These are phyloP conservation scores for Catagonus wagneri DNA, from an alignment of 2,113 vertebrate species.

Conservation along the genomic window DNA sequence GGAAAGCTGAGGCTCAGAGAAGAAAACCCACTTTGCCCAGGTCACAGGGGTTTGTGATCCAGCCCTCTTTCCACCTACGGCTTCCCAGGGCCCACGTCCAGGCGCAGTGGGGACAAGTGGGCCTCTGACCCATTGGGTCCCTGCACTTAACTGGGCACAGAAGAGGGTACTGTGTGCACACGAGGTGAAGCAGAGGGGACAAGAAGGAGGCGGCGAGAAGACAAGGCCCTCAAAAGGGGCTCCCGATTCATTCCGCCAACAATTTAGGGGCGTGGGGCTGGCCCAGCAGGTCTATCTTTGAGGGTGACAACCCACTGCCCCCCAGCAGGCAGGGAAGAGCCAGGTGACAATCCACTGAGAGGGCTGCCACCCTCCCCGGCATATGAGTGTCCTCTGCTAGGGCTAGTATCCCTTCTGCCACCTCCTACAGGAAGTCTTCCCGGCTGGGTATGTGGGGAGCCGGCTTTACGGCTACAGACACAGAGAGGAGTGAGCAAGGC, in stretches of 20 bases:
- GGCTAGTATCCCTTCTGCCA: background rate
- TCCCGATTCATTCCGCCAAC: background rate
- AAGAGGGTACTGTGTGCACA: background rate
- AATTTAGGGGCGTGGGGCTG: rapidly evolving
- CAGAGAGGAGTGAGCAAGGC: background rate
- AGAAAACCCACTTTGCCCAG: background rate
- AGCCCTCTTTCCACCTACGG: background rate
- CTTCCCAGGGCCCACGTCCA: background rate
- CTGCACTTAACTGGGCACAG: background rate
- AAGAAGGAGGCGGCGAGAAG: background rate
- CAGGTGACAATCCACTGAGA: rapidly evolving
- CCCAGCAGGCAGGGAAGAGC: background rate
- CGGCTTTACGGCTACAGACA: rapidly evolving
- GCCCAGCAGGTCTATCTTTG: background rate
- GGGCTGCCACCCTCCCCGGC: background rate
- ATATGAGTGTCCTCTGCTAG: rapidly evolving
- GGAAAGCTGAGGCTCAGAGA: background rate
- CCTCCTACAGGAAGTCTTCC: background rate
- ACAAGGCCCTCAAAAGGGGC: background rate
- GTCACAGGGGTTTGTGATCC: background rate
- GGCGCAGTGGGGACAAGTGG: background rate
- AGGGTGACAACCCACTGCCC: background rate
- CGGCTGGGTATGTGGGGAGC: background rate
- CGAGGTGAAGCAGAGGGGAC: rapidly evolving
- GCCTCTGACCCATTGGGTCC: background rate